phyloP scores from a whole-genome alignment of 2,797 vertebrate species.

The Etheostoma perlongum region DNA sequence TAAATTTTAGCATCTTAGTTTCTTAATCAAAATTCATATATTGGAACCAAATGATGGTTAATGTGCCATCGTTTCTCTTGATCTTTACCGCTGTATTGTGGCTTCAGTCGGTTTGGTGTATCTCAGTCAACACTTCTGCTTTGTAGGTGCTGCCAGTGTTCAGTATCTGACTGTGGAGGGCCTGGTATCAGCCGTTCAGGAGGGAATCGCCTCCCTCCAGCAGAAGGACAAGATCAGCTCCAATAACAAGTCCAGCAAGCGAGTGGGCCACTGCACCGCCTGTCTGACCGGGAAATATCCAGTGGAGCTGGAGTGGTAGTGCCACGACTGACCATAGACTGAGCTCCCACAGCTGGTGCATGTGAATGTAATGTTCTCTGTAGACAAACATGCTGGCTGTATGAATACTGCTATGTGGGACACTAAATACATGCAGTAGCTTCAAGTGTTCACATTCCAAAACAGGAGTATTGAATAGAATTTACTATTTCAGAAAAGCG shows the following conservation, averaged over 20 bases:
- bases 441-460: conserved; percentile 5
- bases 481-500: conserved; percentile 7
- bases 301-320: conserved; percentile 94
- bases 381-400: neutral
- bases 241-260: conserved; percentile 66
- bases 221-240: conserved; percentile 80
- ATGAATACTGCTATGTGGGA: too few species aligned
- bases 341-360: neutral
- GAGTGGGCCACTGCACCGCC: conserved; percentile 92
- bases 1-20: too few species aligned
- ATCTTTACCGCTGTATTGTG: neutral
- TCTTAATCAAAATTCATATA: too few species aligned
- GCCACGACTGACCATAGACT: neutral
- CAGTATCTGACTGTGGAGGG: conserved; percentile 96
- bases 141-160: conserved; percentile 94
- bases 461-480: neutral
- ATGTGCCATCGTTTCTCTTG: neutral
- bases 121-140: neutral
- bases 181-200: conserved; percentile 92
- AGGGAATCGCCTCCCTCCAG: conserved; percentile 82
- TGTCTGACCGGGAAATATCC: conserved; percentile 98
- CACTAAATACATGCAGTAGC: too few species aligned
- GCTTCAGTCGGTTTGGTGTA: neutral
- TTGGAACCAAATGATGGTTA: neutral
- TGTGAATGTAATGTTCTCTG: conserved; percentile 3